These are phyloP conservation scores for Phragmatobia fuliginosa DNA, from an alignment of 2,888 invertebrate genomes.

Conservation along the genomic window DNA sequence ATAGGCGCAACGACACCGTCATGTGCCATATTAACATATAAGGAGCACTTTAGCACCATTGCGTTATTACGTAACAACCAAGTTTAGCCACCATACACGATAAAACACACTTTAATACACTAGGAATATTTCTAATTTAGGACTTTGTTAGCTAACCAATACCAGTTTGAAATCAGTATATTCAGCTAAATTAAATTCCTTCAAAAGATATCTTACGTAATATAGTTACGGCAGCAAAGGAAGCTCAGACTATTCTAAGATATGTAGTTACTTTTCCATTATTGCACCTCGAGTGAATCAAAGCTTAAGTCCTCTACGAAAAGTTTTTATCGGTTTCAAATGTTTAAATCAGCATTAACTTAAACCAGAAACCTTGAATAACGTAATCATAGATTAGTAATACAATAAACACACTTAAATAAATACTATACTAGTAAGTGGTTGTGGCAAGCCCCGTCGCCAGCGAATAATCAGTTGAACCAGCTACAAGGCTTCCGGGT, in stretches of 20 bases:
- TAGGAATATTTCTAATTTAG: slow-evolving; percentile 5
- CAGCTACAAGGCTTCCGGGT: slow-evolving; percentile 80
- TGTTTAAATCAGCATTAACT: background rate
- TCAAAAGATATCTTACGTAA: background rate
- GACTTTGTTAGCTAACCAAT: background rate
- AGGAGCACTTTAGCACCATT: slow-evolving; percentile 64
- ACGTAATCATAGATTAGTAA: background rate
- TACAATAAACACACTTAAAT: background rate
- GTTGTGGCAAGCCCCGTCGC: slow-evolving; percentile 43
- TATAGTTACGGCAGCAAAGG: background rate
- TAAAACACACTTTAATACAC: slow-evolving; percentile 5
- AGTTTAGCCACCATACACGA: slow-evolving; percentile 32
- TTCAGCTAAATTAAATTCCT: background rate
- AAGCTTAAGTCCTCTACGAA: background rate
- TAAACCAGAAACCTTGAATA: background rate
- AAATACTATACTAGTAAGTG: slow-evolving; percentile 19
- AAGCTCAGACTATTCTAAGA: background rate
- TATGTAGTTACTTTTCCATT: background rate
- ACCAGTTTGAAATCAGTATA: background rate
- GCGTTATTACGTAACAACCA: slow-evolving; percentile 48
- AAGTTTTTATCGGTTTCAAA: background rate
- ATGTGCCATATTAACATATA: slow-evolving; percentile 71
- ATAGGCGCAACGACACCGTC: slow-evolving; percentile 85
- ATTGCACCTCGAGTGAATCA: background rate
- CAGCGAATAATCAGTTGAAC: slow-evolving; percentile 67